Percentiles rank a stretch among this genome's conserved stretches.
These are phyloP conservation scores for Acrocephalus scirpaceus DNA, from an alignment of 2,797 vertebrate species.

Conservation along the genomic window DNA sequence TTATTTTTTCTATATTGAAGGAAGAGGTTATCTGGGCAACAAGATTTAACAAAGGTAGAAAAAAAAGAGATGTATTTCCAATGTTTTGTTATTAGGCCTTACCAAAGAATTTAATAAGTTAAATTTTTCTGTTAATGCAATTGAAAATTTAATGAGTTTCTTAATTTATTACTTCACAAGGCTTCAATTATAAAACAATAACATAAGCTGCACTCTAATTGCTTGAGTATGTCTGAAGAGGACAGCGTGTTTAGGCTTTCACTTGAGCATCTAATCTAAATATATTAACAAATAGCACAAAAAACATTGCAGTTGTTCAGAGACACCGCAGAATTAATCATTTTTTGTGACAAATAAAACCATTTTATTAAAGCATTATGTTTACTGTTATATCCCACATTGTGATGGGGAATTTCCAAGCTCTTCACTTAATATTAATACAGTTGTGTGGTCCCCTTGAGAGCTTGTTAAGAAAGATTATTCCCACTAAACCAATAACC, in stretches of 20 bases:
- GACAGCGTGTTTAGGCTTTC: constrained; percentile 67
- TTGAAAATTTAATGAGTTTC: constrained; percentile 74
- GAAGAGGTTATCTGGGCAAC: neutral
- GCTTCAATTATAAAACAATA: constrained; percentile 68
- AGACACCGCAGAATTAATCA: neutral
- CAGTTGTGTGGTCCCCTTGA: neutral
- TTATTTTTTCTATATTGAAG: neutral
- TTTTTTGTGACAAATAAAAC: constrained; percentile 3
- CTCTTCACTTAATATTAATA: neutral
- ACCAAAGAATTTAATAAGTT: constrained; percentile 42
- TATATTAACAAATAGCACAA: constrained; percentile 56
- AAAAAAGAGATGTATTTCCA: neutral
- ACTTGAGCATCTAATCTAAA: constrained; percentile 72
- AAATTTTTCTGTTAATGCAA: constrained; percentile 64
- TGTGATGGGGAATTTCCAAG: neutral
- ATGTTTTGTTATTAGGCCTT: neutral
- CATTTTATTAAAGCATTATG: neutral
- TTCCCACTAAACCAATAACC: neutral
- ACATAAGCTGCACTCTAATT: constrained; percentile 66
- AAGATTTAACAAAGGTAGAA: neutral
- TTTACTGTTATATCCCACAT: neutral
- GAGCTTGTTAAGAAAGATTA: neutral
- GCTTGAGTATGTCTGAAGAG: constrained; percentile 62
- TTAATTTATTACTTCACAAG: constrained; percentile 68
- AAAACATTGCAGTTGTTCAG: constrained; percentile 1